phyloP scores from a whole-genome alignment of 2,888 invertebrate genomes.

The Cremastobaeus sp. region DNA sequence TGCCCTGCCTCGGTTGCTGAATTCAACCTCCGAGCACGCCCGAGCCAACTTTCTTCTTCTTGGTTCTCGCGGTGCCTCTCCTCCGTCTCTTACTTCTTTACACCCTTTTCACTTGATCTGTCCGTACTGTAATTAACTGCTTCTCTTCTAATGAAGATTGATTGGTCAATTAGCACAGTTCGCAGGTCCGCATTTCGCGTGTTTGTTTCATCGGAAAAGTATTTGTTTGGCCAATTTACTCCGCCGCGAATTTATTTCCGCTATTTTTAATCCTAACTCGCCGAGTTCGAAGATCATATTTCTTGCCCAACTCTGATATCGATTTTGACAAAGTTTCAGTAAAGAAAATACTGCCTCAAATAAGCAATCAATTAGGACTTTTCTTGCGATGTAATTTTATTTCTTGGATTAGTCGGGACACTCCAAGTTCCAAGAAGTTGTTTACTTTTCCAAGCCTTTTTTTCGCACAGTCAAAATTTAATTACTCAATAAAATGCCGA shows the following conservation, averaged over 20 bases:
- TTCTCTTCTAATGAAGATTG: slow-evolving; percentile 73
- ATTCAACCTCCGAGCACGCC: slow-evolving; percentile 63
- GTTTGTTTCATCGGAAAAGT: slow-evolving; percentile 60
- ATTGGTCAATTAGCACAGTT: slow-evolving; percentile 70
- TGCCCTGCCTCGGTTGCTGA: slow-evolving; percentile 71
- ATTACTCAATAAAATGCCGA: too few species aligned
- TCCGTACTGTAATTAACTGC: slow-evolving; percentile 71
- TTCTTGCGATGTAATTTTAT: too few species aligned
- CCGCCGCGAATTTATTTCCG: slow-evolving; percentile 32
- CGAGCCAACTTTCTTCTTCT: slow-evolving; percentile 61
- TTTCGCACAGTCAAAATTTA: too few species aligned
- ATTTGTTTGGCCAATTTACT: slow-evolving; percentile 53
- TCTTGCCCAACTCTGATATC: background rate
- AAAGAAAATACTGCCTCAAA: too few species aligned
- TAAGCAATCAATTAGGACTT: too few species aligned
- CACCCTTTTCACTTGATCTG: slow-evolving; percentile 59
- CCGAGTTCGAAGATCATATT: background rate
- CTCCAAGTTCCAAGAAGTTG: too few species aligned
- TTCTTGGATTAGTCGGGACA: too few species aligned
- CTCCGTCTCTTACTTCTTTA: slow-evolving; percentile 33
- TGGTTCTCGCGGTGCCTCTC: background rate
- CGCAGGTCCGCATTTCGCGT: slow-evolving; percentile 63
- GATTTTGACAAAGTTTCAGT: background rate
- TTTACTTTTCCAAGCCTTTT: too few species aligned
- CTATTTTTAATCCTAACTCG: slow-evolving; percentile 27